These are phyloP conservation scores for Microctenopoma stevenorrisi DNA, from an alignment of 2,797 vertebrate species.

Conservation along the genomic window DNA sequence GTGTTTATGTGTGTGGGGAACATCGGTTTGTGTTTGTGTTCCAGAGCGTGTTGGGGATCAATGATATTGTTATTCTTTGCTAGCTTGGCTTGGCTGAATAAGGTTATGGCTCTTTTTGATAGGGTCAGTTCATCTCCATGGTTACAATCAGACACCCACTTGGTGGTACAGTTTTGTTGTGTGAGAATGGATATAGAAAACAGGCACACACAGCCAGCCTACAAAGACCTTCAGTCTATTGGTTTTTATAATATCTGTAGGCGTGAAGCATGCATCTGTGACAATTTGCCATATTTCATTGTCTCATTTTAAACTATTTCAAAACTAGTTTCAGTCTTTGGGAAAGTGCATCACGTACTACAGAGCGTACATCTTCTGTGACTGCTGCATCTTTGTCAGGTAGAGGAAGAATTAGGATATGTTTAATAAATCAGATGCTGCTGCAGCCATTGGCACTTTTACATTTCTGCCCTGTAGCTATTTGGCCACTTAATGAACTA, in stretches of 20 bases:
- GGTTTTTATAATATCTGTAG: slow-evolving; percentile 13
- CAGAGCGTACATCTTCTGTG: no score
- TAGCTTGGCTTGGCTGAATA: slow-evolving; percentile 38
- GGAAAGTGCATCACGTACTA: slow-evolving; percentile 8
- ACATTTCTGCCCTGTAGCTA: background rate
- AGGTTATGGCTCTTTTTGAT: slow-evolving; percentile 39
- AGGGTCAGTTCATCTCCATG: slow-evolving; percentile 55
- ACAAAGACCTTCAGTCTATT: slow-evolving; percentile 6
- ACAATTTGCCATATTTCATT: slow-evolving; percentile 24
- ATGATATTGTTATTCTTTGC: slow-evolving; percentile 48
- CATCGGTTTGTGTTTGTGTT: slow-evolving; percentile 21
- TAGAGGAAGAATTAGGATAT: background rate
- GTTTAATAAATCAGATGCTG: slow-evolving; percentile 35
- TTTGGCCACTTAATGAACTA: background rate
- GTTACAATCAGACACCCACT: slow-evolving; percentile 46
- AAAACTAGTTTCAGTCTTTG: slow-evolving; percentile 24
- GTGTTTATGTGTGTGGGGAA: slow-evolving; percentile 25
- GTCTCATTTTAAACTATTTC: slow-evolving; percentile 15
- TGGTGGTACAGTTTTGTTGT: slow-evolving; percentile 25
- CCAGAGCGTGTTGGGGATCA: slow-evolving; percentile 2
- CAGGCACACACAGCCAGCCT: slow-evolving; percentile 9
- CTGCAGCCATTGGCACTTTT: slow-evolving; percentile 4
- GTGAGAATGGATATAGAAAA: slow-evolving; percentile 10
- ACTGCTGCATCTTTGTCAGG: slow-evolving; percentile 5
- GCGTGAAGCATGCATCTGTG: slow-evolving; percentile 27